Percentiles rank a stretch among this genome's conserved stretches.
Evolutionary conservation across 2,797 vertebrate species (phyloP).

Genomic region (Ficedula albicollis): DNA sequence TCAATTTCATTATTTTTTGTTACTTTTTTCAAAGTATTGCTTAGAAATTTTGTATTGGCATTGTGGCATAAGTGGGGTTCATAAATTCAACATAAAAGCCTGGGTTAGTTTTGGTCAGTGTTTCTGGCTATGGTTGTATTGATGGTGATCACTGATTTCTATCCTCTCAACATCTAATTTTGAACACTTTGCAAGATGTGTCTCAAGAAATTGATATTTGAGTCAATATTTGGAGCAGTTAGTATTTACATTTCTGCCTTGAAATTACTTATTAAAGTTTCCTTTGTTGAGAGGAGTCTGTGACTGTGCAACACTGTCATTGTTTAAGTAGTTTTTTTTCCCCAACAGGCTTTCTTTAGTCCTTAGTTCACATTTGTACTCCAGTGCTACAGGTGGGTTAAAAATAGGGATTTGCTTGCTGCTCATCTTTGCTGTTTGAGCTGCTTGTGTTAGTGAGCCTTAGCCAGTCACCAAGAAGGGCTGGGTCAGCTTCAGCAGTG

Average conservation of each 20-base stretch:
- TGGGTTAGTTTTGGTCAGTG: background rate
- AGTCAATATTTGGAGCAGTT: background rate
- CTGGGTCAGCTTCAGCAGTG: background rate
- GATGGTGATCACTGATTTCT: background rate
- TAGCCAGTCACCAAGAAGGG: background rate
- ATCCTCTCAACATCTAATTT: background rate
- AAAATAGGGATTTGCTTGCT: background rate
- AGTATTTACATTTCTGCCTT: background rate
- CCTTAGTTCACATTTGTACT: background rate
- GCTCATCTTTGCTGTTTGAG: background rate
- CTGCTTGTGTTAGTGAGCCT: fast-evolving
- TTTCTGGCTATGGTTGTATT: background rate
- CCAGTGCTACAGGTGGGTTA: background rate
- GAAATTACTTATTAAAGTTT: background rate
- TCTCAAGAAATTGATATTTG: background rate
- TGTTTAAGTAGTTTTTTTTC: background rate
- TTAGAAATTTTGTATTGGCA: background rate
- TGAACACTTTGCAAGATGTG: background rate
- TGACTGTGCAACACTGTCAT: background rate
- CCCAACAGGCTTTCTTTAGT: background rate
- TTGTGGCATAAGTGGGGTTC: background rate
- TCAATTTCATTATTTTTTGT: background rate
- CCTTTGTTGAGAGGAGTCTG: background rate
- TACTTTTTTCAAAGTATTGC: background rate
- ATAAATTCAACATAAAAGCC: background rate